phyloP scores from a whole-genome alignment of 2,113 vertebrate genomes.

The Sminthopsis crassicaudata region DNA sequence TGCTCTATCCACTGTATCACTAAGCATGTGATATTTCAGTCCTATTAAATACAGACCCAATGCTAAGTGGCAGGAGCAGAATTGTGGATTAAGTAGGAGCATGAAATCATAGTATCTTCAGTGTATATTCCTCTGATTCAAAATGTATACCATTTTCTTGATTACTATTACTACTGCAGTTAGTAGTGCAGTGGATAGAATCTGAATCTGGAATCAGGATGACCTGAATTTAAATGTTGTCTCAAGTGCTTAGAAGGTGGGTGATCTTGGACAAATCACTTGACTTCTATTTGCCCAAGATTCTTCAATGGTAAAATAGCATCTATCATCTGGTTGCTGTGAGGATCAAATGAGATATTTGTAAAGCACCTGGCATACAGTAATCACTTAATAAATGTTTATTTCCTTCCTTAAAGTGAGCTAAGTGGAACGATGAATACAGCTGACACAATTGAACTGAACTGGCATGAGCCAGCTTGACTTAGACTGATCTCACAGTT shows the following conservation, averaged over 20 bases:
- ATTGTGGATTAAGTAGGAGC: not conserved
- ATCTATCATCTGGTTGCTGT: not conserved
- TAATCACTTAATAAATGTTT: not conserved
- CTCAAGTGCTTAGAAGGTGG: not conserved
- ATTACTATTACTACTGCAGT: not conserved
- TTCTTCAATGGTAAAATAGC: not conserved
- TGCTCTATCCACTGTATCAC: not conserved
- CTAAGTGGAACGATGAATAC: not conserved
- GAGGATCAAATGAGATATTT: not conserved
- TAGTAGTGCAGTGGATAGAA: not conserved
- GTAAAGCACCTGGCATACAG: not conserved
- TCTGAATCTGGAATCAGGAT: not conserved
- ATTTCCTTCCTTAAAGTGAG: not conserved
- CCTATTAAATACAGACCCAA: conserved; percentile 27
- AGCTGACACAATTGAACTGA: too few relatives aligned
- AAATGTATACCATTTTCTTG: not conserved
- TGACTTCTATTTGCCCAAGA: not conserved
- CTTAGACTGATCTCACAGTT: too few relatives aligned
- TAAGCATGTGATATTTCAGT: not conserved
- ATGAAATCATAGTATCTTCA: not conserved
- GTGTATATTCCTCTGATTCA: not conserved
- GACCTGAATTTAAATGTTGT: not conserved
- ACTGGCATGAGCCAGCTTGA: too few relatives aligned
- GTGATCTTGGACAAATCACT: not conserved
- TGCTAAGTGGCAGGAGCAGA: not conserved